A percentile compares a stretch with the other conserved stretches of the same genome.
Evolutionary conservation across 2,113 vertebrate genomes (phyloP).

Genomic region (Otolemur garnettii): DNA sequence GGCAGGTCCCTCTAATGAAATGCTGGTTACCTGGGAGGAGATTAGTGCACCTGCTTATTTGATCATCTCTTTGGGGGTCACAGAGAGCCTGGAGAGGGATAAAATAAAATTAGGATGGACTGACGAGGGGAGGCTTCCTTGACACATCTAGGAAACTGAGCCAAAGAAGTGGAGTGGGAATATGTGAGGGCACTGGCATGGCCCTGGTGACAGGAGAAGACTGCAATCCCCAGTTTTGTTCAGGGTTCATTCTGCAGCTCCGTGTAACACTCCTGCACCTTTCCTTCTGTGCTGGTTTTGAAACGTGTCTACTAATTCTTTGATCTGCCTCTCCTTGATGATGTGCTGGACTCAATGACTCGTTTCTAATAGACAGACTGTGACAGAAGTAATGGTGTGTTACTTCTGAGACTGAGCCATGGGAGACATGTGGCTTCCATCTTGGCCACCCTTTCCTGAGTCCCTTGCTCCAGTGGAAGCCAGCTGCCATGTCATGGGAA

Average conservation of each 20-base stretch:
- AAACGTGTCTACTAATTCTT: neutral
- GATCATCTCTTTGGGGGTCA: neutral
- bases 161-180: neutral
- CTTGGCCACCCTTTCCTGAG: neutral
- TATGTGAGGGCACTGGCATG: neutral
- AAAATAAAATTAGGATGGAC: neutral
- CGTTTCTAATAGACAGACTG: neutral
- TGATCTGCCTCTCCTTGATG: neutral
- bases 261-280: too few relatives aligned
- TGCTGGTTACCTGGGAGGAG: neutral
- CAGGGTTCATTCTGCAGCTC: neutral
- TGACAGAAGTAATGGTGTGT: neutral
- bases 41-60: neutral
- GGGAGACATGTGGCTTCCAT: neutral
- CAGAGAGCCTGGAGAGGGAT: neutral
- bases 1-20: neutral
- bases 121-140: too few relatives aligned
- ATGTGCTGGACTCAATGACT: neutral
- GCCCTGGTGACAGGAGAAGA: neutral
- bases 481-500: neutral
- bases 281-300: neutral
- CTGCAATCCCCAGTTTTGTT: neutral
- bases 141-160: neutral
- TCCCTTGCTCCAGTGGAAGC: neutral
- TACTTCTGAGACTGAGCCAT: neutral